These are phyloP conservation scores for Eristalis intricaria DNA, from an alignment of 2,888 invertebrate species.

Conservation along the genomic window DNA sequence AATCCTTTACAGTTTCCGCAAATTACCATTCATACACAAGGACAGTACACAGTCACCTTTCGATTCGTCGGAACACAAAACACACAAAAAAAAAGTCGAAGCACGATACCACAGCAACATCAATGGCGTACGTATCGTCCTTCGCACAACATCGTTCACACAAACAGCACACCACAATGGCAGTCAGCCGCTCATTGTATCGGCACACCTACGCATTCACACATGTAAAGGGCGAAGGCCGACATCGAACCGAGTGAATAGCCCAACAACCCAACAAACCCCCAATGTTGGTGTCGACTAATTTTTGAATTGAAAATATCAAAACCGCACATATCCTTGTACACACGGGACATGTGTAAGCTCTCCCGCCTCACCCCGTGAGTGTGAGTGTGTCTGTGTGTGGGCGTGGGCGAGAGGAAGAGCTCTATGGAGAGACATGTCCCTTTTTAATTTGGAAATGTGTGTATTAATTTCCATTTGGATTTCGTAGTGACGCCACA, in stretches of 20 bases:
- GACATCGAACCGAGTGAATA: not conserved
- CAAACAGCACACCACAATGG: not conserved
- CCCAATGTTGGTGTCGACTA: slow-evolving; percentile 16
- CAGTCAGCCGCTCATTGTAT: not conserved
- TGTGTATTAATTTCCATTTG: slow-evolving; percentile 36
- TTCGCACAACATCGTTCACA: not conserved
- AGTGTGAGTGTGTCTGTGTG: not conserved
- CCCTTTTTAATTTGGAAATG: slow-evolving; percentile 28
- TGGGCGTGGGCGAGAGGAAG: not conserved
- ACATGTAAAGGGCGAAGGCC: not conserved
- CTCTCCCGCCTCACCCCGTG: not conserved
- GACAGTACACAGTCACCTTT: not conserved
- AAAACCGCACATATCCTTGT: slow-evolving; percentile 16
- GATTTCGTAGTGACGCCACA: slow-evolving; percentile 25
- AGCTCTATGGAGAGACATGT: not conserved
- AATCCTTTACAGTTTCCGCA: not conserved
- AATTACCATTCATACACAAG: not conserved
- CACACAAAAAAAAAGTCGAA: not conserved
- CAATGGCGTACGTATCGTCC: not conserved
- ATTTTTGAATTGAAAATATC: slow-evolving; percentile 37
- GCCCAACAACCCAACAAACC: not conserved
- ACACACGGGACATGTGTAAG: not conserved
- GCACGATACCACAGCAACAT: not conserved
- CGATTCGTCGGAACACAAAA: not conserved
- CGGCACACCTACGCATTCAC: not conserved